Evolutionary conservation across 2,113 vertebrate genomes (phyloP).

Genomic region (Nyctibius bracteatus): DNA sequence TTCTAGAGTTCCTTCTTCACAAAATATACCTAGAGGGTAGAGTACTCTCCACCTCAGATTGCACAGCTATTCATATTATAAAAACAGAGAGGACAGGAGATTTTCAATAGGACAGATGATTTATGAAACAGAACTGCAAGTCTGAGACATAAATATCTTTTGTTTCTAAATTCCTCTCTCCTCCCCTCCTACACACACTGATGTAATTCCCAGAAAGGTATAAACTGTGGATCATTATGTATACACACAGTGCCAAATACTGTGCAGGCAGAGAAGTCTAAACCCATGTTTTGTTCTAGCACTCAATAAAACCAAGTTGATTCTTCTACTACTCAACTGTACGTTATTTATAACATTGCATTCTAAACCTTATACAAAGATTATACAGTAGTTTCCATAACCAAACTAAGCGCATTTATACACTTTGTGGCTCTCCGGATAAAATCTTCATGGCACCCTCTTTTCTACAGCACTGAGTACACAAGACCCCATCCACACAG

Average conservation of each 20-base stretch:
- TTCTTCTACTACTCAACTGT: neutral
- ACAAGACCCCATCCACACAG: neutral
- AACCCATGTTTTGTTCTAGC: neutral
- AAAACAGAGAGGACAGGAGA: neutral
- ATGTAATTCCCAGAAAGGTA: neutral
- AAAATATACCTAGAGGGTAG: neutral
- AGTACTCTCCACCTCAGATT: conserved; percentile 10
- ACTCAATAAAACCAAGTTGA: neutral
- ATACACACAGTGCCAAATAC: neutral
- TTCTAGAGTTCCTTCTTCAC: conserved; percentile 16
- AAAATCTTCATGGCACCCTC: neutral
- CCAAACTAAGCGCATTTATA: neutral
- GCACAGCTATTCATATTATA: neutral
- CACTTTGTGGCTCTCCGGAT: neutral
- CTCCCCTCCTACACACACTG: neutral
- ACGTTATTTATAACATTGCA: neutral
- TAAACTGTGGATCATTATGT: neutral
- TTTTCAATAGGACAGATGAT: neutral
- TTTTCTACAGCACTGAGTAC: neutral
- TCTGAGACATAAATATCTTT: neutral
- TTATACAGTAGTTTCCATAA: neutral
- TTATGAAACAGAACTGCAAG: neutral
- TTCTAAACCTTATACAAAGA: neutral
- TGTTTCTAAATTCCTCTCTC: neutral
- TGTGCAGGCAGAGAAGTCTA: neutral